Evolutionary conservation across 1,140 invertebrate species (phyloP).

Genomic region (Zaprionus capensis): DNA sequence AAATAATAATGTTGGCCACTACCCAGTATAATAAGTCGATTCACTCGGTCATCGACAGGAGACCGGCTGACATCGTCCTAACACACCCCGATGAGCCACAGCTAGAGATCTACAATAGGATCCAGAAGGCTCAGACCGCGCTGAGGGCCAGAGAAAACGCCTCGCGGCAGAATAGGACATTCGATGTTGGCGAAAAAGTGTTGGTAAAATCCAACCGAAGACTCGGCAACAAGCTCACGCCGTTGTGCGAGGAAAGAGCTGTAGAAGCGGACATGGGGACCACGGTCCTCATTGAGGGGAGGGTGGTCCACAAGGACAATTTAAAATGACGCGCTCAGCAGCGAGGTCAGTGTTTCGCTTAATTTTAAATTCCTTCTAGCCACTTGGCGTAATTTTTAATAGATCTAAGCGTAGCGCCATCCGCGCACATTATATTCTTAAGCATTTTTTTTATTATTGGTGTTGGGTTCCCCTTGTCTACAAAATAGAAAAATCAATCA

Average conservation of each 20-base stretch:
- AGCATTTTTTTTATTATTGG: too few species aligned
- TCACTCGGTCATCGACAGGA: not conserved
- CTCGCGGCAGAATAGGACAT: not conserved
- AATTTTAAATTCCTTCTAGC: not conserved
- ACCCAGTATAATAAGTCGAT: conserved; percentile 6
- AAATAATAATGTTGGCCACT: not conserved
- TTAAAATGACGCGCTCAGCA: not conserved
- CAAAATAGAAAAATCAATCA: too few species aligned
- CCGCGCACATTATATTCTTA: too few species aligned
- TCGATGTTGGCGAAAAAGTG: not conserved
- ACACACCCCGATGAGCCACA: conserved; percentile 15
- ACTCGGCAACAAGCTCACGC: not conserved
- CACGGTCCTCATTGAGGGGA: not conserved
- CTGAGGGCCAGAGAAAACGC: conserved; percentile 7
- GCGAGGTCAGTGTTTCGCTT: too few species aligned
- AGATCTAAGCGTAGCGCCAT: not conserved
- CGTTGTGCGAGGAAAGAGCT: not conserved
- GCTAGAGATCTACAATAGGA: not conserved
- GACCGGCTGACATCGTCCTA: conserved; percentile 1
- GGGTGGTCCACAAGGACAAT: not conserved
- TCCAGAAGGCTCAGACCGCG: conserved; percentile 2
- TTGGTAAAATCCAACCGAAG: conserved; percentile 1
- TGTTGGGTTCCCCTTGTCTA: too few species aligned
- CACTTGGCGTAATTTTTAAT: too few species aligned
- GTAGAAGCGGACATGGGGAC: conserved; percentile 3